Base-by-base conservation (phyloP, 1,140 invertebrate species). In the Amyelois transitella region DNA sequence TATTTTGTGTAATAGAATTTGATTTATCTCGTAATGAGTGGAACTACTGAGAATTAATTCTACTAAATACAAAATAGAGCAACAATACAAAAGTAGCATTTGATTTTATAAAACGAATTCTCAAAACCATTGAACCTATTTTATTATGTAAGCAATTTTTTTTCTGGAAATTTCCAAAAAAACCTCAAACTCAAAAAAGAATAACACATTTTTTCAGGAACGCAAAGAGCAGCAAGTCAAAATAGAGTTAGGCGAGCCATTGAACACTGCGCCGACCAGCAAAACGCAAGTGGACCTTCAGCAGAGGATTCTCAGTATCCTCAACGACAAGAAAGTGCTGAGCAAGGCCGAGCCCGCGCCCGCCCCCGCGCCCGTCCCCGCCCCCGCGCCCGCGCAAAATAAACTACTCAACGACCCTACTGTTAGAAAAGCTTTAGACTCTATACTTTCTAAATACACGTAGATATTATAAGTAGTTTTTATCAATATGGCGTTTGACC, bases 291-390 rank as follows among this genome's bases (percentile, higher is more conserved):
- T 91, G 0, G 95, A 97, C 76, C 78, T 97, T 4, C 95, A 97
- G 68, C 94, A 93, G 64, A 92, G 95, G 62, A 97, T 97, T 55
- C 86, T 97, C 22, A 96, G 92, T 78, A 96, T 97, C 50, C 76
- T 96, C 56, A 96, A 95, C 50, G 89, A 89, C 1, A 86, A 88
- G 21, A 87, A 89, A 38, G 71, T 77, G 0, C 60, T 73, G 2
- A 32, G 67, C 0, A 51, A 72, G 21, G 38, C 52, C 5, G 66
- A 65, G 6, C 59, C 72, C 2, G 44, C 61, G 7, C 53, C 68
- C 2, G 38, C 59, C 38, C 43, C 62, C 28, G 8, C 51, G 28
- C 51, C 75, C 22, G 38, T 67, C 12, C 24, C 65, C 21, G 0
- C 62, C 66, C 20, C 70, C n/a, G 18, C 63, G 58, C 47, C 51